A percentile compares a stretch with the other conserved stretches of the same genome.
These are phyloP conservation scores for Schizothorax lantsangensis DNA, from an alignment of 2,797 vertebrate species.

Conservation along the genomic window DNA sequence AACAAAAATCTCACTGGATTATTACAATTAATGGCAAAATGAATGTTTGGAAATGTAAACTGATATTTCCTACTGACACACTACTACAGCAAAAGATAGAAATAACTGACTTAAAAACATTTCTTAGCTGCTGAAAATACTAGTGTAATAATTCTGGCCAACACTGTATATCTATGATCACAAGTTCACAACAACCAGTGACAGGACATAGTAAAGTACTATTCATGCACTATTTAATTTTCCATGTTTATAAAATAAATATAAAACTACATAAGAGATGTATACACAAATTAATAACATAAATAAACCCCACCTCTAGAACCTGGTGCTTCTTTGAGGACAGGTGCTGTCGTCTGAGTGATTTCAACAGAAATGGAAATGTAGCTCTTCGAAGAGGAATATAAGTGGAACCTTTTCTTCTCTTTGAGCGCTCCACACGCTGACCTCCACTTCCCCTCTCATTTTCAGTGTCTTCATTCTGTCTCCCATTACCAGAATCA, in stretches of 20 bases:
- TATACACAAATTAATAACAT: neutral
- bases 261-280: neutral
- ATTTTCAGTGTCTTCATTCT: neutral
- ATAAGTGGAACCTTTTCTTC: neutral
- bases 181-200: neutral
- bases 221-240: neutral
- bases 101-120: too few species aligned
- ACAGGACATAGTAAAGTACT: neutral
- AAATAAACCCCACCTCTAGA: slow-evolving; percentile 21
- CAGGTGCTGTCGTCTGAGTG: neutral
- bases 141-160: too few species aligned
- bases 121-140: too few species aligned
- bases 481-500: slow-evolving; percentile 7
- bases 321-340: neutral
- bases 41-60: too few species aligned
- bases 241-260: neutral
- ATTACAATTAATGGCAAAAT: too few species aligned
- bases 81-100: too few species aligned
- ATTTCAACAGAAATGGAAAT: slow-evolving; percentile 35
- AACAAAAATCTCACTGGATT: too few species aligned
- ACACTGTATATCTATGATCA: too few species aligned
- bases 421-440: neutral
- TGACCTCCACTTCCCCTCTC: neutral
- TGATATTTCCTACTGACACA: too few species aligned
- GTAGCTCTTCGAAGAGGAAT: neutral